phyloP scores from a whole-genome alignment of 2,113 vertebrate genomes.

The Ornithorhynchus anatinus region DNA sequence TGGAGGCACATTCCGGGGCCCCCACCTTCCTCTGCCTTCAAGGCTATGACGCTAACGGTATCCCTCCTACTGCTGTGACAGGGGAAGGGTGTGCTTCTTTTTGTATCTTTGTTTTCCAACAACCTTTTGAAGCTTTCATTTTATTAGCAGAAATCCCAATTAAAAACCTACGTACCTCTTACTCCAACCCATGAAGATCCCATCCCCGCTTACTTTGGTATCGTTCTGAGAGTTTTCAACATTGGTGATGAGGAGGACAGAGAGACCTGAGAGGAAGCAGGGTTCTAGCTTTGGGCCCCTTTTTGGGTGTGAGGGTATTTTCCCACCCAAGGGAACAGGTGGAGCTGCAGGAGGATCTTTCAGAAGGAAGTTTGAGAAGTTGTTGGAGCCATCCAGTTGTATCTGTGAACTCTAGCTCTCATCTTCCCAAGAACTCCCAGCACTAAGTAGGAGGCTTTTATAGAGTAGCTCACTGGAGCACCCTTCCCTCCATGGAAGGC shows the following conservation, averaged over 20 bases:
- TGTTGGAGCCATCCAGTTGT: too few relatives aligned
- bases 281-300: not conserved
- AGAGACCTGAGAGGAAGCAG: not conserved
- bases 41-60: constrained; percentile 31
- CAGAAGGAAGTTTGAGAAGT: too few relatives aligned
- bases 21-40: constrained; percentile 30
- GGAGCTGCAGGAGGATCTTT: too few relatives aligned
- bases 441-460: too few relatives aligned
- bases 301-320: too few relatives aligned
- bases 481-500: too few relatives aligned
- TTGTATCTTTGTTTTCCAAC: constrained; percentile 22
- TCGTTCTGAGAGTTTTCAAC: not conserved
- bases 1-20: constrained; percentile 46
- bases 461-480: too few relatives aligned
- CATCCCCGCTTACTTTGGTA: not conserved
- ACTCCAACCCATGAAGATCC: not conserved
- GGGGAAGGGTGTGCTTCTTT: constrained; percentile 25
- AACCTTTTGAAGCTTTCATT: constrained; percentile 38
- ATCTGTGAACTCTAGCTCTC: too few relatives aligned
- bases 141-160: constrained; percentile 26
- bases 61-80: constrained; percentile 33
- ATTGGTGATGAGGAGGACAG: not conserved
- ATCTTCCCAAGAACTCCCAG: too few relatives aligned
- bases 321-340: too few relatives aligned
- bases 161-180: not conserved